Percentiles rank a stretch among this genome's conserved stretches.
Conservation (phyloP, 2,797 vertebrate genomes). For the Lutra lutra region DNA sequence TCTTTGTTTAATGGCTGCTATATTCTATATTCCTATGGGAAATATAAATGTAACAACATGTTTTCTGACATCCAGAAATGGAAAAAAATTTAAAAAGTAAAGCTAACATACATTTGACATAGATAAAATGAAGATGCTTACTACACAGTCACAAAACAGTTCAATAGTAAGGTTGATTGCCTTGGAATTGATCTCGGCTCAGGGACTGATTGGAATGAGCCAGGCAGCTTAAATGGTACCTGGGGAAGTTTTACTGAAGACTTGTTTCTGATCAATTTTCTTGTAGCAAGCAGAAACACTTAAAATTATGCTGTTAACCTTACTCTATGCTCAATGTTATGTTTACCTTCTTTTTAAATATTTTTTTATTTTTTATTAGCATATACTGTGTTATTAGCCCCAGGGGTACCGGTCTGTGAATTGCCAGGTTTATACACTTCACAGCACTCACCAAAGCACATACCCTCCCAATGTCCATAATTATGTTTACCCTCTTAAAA, state of each 20-base stretch:
- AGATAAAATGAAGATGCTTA: background rate
- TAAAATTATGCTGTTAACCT: constrained; percentile 31
- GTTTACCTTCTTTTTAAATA: constrained; percentile 26
- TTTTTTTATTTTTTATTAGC: too few species aligned
- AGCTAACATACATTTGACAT: background rate
- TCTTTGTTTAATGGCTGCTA: background rate
- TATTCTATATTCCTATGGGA: background rate
- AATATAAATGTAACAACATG: background rate
- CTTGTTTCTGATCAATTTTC: constrained; percentile 29
- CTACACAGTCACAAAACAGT: background rate
- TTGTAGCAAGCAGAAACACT: background rate
- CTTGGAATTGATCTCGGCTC: background rate
- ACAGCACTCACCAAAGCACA: too few species aligned
- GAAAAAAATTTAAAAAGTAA: background rate
- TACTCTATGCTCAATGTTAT: background rate
- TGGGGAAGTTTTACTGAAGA: background rate
- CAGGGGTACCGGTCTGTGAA: too few species aligned
- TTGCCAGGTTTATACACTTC: too few species aligned
- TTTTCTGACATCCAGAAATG: background rate
- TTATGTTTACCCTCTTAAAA: constrained; percentile 48
- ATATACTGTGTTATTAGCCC: too few species aligned
- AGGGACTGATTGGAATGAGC: background rate
- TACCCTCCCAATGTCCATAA: too few species aligned
- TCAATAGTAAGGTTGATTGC: background rate
- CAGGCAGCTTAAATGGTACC: background rate